These are phyloP conservation scores for Zaprionus ghesquierei DNA, from an alignment of 1,140 invertebrate genomes.

Conservation along the genomic window DNA sequence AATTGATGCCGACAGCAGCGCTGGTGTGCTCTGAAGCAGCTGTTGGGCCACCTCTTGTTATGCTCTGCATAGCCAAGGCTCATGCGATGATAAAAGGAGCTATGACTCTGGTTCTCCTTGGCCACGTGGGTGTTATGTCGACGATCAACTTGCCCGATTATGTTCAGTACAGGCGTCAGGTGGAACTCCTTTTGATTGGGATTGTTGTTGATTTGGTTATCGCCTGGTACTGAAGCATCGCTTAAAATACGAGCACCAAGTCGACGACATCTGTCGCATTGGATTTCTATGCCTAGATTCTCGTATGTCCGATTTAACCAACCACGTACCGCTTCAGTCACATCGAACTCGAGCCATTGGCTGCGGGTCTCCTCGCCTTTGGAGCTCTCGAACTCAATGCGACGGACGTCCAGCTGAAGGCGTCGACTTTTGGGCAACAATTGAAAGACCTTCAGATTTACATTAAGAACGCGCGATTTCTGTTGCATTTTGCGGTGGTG, in stretches of 20 bases:
- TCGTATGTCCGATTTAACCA: slow-evolving; percentile 83
- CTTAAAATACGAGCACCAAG: slow-evolving; percentile 71
- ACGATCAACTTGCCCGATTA: slow-evolving; percentile 78
- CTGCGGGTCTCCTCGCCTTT: slow-evolving; percentile 54
- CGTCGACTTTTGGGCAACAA: slow-evolving; percentile 49
- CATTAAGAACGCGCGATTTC: slow-evolving; percentile 7
- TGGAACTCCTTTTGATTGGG: slow-evolving; percentile 36
- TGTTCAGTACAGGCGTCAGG: slow-evolving; percentile 82
- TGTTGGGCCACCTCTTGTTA: slow-evolving; percentile 80
- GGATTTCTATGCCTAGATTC: slow-evolving; percentile 84
- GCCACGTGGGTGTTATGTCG: background rate
- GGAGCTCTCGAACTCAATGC: slow-evolving; percentile 50
- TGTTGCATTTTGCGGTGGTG: background rate
- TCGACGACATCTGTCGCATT: slow-evolving; percentile 82
- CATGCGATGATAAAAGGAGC: slow-evolving; percentile 35
- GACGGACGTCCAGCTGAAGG: slow-evolving; percentile 43
- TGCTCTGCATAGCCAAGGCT: slow-evolving; percentile 55
- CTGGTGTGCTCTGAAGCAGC: slow-evolving; percentile 83
- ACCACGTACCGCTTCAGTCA: slow-evolving; percentile 83
- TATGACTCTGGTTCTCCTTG: background rate
- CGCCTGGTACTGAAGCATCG: slow-evolving; percentile 19
- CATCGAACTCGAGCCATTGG: slow-evolving; percentile 85
- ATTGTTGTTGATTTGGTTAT: background rate
- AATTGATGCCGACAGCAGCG: slow-evolving; percentile 88
- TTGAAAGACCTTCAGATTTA: slow-evolving; percentile 73